Evolutionary conservation across 2,113 vertebrate species (phyloP), one percentile per base, ranked within the genome.

Genomic region (Tamias sibiricus): DNA sequence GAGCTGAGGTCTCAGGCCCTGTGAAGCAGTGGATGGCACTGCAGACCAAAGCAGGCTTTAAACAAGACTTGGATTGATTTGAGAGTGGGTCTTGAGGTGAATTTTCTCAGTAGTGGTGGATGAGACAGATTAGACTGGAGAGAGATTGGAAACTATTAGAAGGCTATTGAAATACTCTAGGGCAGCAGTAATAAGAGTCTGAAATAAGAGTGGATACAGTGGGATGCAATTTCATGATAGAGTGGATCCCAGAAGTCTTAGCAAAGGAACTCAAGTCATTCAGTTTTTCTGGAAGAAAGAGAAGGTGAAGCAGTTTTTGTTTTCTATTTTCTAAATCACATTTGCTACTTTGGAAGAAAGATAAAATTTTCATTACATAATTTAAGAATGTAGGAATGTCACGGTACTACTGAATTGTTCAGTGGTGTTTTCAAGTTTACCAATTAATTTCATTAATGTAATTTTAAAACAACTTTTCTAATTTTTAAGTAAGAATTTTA

Each of bases 111-210:
- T 42, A 88, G 82, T 19, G 52, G 62, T 44, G 64, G 85, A 76
- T 82, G 90, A 91, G 6, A 95, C 49, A 83, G 77, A 97, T 93
- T 69, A 93, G 87, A 90, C 9, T 52, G 54, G n/a, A 87, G 57
- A 83, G 68, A 94, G 85, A 95, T 42, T 62, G 69, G 74, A 96
- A 95, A 62, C 37, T 8, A 6, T 64, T 91, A 91, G 83, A 69
- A 89, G 90, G 59, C 74, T 75, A 77, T 32, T 89, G 87, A 90
- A 94, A 95, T 40, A 66, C 88, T 91, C 40, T 2, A 86, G 52
- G 69, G 24, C 26, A 59, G 54, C n/a, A 37, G 28, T 64, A 76
- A 97, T 42, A 47, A 86, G 75, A 91, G 35, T 68, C 52, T 66
- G 69, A 94, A 86, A 71, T 66, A 89, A 87, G 87, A 84, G 44